Evolutionary conservation across 1,140 invertebrate genomes (phyloP), one percentile per base, ranked within the genome.

Genomic region (Drosophila quadrilineata): DNA sequence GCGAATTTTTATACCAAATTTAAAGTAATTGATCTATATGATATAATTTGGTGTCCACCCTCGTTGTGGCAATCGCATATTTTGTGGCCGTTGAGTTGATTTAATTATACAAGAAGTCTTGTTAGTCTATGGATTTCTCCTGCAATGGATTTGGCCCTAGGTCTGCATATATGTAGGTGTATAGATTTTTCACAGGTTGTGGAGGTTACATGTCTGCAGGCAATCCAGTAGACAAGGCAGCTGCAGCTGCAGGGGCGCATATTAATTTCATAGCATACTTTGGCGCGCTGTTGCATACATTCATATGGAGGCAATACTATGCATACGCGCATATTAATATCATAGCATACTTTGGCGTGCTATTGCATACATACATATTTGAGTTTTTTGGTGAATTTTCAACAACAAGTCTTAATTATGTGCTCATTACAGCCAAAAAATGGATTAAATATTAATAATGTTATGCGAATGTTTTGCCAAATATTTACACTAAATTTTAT

Each of bases 331-430:
- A 41, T 29, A 40, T 48, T 43, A n/a, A 57, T 49, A 49, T 36
- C 54, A 46, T 56, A 48, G 60, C 49, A 67, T 70, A 65, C 52
- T 63, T 76, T 59, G 41, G 35, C 35, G 64, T 28, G 50, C 54
- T 29, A 14, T n/a, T 52, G 53, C 35, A 69, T n/a, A n/a, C n/a
- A n/a, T n/a, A n/a, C n/a, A n/a, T 68, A 40, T 54, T 58, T 62
- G 41, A 59, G 59, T 57, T 69, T 33, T 29, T 29, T 29, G 6
- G 12, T 45, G 45, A 45, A 66, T 43, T 63, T 75, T 82, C 52
- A 38, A 50, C 59, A 58, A 58, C 17, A n/a, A n/a, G n/a, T 62
- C 38, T 76, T 84, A 74, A 84, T 84, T 74, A 85, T 85, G 70
- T 65, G 66, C 41, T 71, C 72, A 84, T 85, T 77, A 74, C 41